phyloP scores from a whole-genome alignment of 2,113 vertebrate genomes.

The Asarcornis scutulata region DNA sequence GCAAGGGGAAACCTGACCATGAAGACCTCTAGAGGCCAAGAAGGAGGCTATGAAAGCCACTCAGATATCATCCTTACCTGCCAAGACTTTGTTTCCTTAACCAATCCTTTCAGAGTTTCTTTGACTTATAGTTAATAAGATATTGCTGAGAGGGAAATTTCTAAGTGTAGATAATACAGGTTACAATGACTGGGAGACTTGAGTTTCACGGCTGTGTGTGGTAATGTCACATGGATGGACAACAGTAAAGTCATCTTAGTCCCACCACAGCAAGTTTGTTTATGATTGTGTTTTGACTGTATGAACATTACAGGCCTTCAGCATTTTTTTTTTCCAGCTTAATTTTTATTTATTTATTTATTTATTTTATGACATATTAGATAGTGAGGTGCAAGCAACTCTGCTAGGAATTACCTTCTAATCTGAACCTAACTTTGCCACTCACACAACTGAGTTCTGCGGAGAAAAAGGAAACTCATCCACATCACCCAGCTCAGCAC shows the following conservation, averaged over 20 bases:
- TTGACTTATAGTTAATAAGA: neutral
- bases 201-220: neutral
- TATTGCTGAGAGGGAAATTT: neutral
- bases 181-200: neutral
- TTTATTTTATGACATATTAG: neutral
- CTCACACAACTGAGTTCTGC: neutral
- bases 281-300: neutral
- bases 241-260: neutral
- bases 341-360: no score
- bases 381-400: neutral
- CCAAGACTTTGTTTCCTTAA: neutral
- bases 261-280: neutral
- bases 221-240: neutral
- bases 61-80: fast-evolving
- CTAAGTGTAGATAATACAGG: neutral
- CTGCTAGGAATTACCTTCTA: neutral
- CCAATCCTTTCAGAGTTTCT: neutral
- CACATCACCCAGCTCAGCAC: fast-evolving
- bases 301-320: neutral
- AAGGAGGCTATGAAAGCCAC: neutral
- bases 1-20: neutral
- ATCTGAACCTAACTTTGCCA: neutral
- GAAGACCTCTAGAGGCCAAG: neutral
- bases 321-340: neutral
- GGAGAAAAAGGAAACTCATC: neutral